phyloP scores from a whole-genome alignment of 92 coral and sea anemone species.

The Palythoa grandiflora region DNA sequence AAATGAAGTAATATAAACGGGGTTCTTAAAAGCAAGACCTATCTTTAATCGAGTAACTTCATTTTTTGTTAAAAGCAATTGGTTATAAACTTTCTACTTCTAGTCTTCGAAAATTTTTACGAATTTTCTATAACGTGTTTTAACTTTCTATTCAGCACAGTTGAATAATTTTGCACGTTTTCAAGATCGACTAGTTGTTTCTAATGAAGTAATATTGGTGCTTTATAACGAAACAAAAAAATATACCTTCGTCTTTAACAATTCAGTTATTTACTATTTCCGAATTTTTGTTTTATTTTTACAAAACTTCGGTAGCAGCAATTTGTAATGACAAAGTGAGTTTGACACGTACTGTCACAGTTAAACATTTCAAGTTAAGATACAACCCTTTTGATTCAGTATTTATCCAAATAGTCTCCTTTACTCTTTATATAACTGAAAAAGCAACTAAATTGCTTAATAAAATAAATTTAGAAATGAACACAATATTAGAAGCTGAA shows the following conservation, averaged over 20 bases:
- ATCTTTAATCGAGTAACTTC: not conserved
- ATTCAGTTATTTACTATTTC: not conserved
- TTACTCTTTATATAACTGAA: not conserved
- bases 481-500: not conserved
- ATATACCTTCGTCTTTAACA: not conserved
- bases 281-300: not conserved
- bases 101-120: not conserved
- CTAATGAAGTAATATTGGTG: not conserved
- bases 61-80: not conserved
- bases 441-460: constrained; percentile 27
- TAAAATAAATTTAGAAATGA: not conserved
- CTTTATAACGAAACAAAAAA: not conserved
- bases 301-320: not conserved
- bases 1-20: not conserved
- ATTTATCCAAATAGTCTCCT: not conserved
- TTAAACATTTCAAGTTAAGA: constrained; percentile 21
- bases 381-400: not conserved
- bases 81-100: not conserved
- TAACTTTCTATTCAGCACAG: not conserved
- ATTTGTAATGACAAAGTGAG: not conserved
- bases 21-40: not conserved
- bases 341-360: constrained; percentile 8
- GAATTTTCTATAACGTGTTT: not conserved
- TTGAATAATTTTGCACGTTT: not conserved
- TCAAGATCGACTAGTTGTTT: not conserved